phyloP scores from a whole-genome alignment of 2,113 vertebrate genomes.

The Isichthys henryi region DNA sequence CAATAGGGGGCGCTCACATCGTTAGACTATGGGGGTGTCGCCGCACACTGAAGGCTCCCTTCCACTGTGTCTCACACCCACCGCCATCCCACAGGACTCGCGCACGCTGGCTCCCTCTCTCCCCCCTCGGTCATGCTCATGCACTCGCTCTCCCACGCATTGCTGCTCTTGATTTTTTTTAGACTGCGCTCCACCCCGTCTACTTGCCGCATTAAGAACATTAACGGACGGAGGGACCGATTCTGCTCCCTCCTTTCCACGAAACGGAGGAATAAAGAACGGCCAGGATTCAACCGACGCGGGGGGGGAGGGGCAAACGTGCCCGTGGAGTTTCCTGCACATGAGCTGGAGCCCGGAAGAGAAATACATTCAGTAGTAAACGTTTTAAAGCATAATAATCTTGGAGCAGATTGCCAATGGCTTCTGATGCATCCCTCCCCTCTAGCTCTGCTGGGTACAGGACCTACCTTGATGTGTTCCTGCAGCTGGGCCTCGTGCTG shows the following conservation, averaged over 20 bases:
- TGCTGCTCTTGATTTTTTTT: neutral
- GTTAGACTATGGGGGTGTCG: neutral
- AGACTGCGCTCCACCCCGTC: neutral
- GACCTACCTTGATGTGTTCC: slow-evolving; percentile 83
- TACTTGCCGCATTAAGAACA: neutral
- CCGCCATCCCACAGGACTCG: neutral
- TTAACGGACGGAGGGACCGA: neutral
- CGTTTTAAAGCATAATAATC: neutral
- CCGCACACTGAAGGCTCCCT: neutral
- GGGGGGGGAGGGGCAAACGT: neutral
- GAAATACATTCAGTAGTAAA: neutral
- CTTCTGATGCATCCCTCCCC: neutral
- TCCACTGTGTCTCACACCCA: neutral
- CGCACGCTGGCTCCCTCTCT: neutral
- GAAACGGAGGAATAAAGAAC: neutral
- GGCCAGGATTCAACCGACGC: neutral
- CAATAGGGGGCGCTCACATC: neutral
- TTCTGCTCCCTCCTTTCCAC: neutral
- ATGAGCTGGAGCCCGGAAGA: neutral
- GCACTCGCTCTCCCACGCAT: neutral
- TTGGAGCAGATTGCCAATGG: neutral
- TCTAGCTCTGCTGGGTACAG: neutral
- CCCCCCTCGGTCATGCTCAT: neutral
- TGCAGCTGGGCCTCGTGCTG: slow-evolving; percentile 94
- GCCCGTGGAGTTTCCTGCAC: neutral